Base-by-base conservation (phyloP, 2,113 vertebrate genomes). In the Peromyscus leucopus region DNA sequence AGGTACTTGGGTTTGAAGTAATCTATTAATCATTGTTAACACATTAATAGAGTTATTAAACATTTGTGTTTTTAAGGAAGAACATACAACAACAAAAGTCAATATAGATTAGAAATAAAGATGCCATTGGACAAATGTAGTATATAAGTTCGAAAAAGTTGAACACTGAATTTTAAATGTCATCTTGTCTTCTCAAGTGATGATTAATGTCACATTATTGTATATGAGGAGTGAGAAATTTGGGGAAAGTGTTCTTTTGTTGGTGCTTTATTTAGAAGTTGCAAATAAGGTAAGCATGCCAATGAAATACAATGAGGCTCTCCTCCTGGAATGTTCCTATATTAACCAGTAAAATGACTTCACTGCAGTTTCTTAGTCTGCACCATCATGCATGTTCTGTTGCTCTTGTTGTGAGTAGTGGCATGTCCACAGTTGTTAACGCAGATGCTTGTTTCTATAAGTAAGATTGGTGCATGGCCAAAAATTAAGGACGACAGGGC, bases 331-430 rank as follows among this genome's bases (percentile, higher is more conserved):
- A 87, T 78, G 3, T 46, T 92, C 92, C 90, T 26, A 11, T 92
- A 75, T 57, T 94, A 31, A 36, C 83, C 26, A 39, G 78, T 96
- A 71, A 36, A n/a, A 87, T 86, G 90, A 92, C 93, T 92, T 96
- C 15, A 90, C 71, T 12, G 1, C 71, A 48, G 9, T 72, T 33
- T 90, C 22, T 89, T 16, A 57, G 59, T 89, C 67, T 96, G 59
- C 0, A 79, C 28, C 46, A 61, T 69, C 1, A 93, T 31, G 28
- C 61, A 83, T 87, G 24, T 67, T 96, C 89, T 79, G 10, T n/a
- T 92, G n/a, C n/a, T 88, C 61, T 90, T 33, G 87, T 93, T 69
- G n/a, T 95, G 95, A 92, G 84, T 92, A 95, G 93, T 76, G 94
- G 80, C 42, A 59, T 59, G 42, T 33, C 22, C 33, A n/a, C 12